These are phyloP conservation scores for Lepidothrix coronata DNA, from an alignment of 2,113 vertebrate genomes.

Conservation along the genomic window DNA sequence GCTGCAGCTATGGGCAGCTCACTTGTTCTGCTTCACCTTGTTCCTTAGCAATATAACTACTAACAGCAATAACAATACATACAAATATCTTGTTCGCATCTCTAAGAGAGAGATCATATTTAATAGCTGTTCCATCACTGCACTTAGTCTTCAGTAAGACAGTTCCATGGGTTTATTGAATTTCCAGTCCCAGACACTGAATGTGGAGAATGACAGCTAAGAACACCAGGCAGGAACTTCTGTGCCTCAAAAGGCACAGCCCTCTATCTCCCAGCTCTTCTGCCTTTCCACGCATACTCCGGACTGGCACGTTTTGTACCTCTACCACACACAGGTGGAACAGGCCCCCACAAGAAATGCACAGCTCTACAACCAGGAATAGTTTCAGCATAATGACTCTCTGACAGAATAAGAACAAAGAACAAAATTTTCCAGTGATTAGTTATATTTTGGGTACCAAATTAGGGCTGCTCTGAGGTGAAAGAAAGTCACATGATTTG, in stretches of 20 bases:
- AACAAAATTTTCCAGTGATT: constrained; percentile 26
- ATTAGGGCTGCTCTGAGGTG: constrained; percentile 22
- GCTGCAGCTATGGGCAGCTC: neutral
- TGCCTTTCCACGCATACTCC: neutral
- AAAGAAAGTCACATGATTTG: constrained; percentile 4
- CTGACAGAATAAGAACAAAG: constrained; percentile 6
- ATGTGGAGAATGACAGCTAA: neutral
- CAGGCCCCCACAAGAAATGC: neutral
- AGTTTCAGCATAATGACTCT: neutral
- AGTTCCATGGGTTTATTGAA: neutral
- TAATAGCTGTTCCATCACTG: neutral
- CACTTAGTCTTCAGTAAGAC: neutral
- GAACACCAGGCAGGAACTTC: neutral
- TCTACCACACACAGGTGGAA: neutral
- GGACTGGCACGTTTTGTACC: neutral
- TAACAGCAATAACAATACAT: neutral
- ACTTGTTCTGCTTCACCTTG: accelerated
- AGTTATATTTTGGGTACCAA: constrained; percentile 29
- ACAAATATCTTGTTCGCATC: neutral
- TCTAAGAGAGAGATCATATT: neutral
- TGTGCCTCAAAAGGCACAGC: neutral
- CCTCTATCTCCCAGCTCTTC: neutral
- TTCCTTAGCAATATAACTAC: neutral
- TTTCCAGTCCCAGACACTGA: neutral
- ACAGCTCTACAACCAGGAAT: neutral